Evolutionary conservation across 2,888 invertebrate species (phyloP).

Genomic region (Cheiracanthium punctorium): DNA sequence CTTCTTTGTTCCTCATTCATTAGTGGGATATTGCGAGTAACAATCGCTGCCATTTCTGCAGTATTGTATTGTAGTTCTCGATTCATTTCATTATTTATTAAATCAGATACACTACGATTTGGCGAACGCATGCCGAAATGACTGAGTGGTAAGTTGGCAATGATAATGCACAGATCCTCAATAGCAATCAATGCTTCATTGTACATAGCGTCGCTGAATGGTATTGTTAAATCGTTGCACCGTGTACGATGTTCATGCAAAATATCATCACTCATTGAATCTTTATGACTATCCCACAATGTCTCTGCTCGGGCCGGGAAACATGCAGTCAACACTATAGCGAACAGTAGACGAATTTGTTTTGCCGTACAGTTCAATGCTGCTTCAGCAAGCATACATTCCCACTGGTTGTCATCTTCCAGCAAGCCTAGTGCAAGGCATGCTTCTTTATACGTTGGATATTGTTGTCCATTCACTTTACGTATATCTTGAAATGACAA

Average conservation of each 20-base stretch:
- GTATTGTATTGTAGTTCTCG: constrained; percentile 7
- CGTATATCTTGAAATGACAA: no score
- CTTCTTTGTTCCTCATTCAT: constrained; percentile 11
- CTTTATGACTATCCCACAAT: background rate
- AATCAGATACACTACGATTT: background rate
- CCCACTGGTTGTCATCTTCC: constrained; percentile 40
- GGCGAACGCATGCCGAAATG: background rate
- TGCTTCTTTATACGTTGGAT: no score
- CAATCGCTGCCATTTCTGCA: constrained; percentile 23
- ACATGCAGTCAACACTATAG: constrained; percentile 39
- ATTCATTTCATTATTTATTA: background rate
- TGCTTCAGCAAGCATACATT: constrained; percentile 35
- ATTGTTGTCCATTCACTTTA: no score
- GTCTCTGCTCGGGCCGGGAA: background rate
- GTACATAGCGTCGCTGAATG: constrained; percentile 18
- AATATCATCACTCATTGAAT: constrained; percentile 33
- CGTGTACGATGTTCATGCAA: constrained; percentile 38
- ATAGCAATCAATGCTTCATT: constrained; percentile 37
- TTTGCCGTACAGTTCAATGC: constrained; percentile 29
- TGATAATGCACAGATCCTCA: constrained; percentile 20
- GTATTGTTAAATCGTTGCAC: constrained; percentile 35
- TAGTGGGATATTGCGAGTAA: constrained; percentile 21
- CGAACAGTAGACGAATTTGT: constrained; percentile 32
- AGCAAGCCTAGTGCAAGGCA: constrained; percentile 38
- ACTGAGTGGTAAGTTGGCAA: background rate